Percentiles rank a stretch among this genome's conserved stretches.
phyloP scores from a whole-genome alignment of 2,113 vertebrate species.

The Arothron firmamentum region DNA sequence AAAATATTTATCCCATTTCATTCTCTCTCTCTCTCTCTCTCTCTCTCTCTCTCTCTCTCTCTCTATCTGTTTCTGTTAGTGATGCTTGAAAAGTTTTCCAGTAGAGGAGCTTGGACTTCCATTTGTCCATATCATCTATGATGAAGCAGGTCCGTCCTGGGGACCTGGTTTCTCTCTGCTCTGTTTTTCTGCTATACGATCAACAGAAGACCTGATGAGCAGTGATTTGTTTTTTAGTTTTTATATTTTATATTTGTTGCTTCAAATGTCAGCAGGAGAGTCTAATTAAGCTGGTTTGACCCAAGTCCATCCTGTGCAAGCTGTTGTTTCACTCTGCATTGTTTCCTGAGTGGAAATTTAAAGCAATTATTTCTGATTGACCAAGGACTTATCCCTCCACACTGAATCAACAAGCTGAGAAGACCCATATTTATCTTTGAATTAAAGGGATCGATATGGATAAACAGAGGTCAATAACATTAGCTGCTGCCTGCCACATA shows the following conservation, averaged over 20 bases:
- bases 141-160: conserved; percentile 41
- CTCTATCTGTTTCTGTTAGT: background rate
- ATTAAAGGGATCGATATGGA: background rate
- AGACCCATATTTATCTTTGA: conserved; percentile 1
- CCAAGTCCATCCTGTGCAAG: conserved; percentile 3
- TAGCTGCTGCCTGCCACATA: background rate
- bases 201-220: conserved; percentile 5
- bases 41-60: background rate
- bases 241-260: conserved; percentile 18
- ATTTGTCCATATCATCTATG: conserved; percentile 44
- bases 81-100: conserved; percentile 42
- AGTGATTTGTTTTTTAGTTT: conserved; percentile 40
- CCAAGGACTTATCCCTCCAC: no score
- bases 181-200: conserved; percentile 9
- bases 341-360: no score
- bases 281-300: conserved; percentile 31
- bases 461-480: conserved; percentile 1
- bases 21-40: background rate
- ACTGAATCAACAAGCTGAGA: background rate
- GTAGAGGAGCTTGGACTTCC: conserved; percentile 35
- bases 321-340: background rate
- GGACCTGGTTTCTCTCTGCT: conserved; percentile 4
- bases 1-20: conserved; percentile 30
- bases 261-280: background rate
- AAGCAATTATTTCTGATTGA: no score